These are phyloP conservation scores for Chironex yamaguchii DNA, from an alignment of 30 jellyfish, hydroid and myxozoan genomes.

Conservation along the genomic window DNA sequence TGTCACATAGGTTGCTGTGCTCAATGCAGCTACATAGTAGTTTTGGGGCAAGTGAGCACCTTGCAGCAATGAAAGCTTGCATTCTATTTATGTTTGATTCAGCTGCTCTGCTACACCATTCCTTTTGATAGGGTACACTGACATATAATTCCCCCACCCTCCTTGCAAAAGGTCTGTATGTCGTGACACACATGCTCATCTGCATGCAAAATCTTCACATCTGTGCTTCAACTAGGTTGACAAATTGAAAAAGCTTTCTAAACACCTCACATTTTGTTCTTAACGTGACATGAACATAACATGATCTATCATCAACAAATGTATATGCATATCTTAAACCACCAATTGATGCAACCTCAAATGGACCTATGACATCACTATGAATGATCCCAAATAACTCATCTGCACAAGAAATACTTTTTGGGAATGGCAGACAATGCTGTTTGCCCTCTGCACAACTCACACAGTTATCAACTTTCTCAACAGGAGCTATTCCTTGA, in stretches of 20 bases:
- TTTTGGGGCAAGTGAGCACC: not conserved
- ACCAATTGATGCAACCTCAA: constrained; percentile 37
- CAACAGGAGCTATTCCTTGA: constrained; percentile 3
- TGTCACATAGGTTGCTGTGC: not conserved
- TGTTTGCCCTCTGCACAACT: constrained; percentile 68
- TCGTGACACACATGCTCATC: too few species aligned
- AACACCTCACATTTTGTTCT: constrained; percentile 34
- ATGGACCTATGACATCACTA: constrained; percentile 56
- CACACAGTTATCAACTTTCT: constrained; percentile 1
- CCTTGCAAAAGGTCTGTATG: too few species aligned
- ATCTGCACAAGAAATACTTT: constrained; percentile 1
- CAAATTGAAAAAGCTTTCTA: constrained; percentile 10
- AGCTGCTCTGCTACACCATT: not conserved
- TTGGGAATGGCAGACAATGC: constrained; percentile 32
- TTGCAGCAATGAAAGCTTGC: not conserved
- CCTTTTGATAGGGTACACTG: too few species aligned
- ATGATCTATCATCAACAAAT: too few species aligned
- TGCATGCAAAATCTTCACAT: too few species aligned
- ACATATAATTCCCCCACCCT: too few species aligned
- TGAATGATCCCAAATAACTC: constrained; percentile 17
- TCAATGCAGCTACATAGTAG: not conserved
- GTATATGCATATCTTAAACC: constrained; percentile 46
- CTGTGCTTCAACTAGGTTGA: not conserved
- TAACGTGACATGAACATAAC: constrained; percentile 10
- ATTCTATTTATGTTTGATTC: not conserved